Evolutionary conservation across 2,888 invertebrate genomes (phyloP), one percentile per base, ranked within the genome.

Genomic region (Drosophila formosana): DNA sequence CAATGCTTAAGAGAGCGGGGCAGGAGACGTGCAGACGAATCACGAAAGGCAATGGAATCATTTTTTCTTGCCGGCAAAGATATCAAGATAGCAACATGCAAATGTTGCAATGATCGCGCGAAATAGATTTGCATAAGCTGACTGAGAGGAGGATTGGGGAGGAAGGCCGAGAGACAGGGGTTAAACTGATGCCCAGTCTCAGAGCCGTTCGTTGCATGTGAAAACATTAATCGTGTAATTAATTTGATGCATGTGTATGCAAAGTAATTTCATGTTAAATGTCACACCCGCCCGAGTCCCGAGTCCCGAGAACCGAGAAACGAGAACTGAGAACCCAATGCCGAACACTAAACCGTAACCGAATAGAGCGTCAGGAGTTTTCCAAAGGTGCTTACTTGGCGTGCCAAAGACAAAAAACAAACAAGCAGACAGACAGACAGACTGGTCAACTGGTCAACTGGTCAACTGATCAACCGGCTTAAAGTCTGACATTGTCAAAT

Each of bases 221-320:
- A 85, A 86, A 85, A 88, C 92, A 92, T 92, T 92, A 92, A 92
- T 92, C 92, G 92, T 91, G 90, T 92, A 92, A 92, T 92, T 92
- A 92, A 92, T 92, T 92, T 92, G 92, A 92, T 91, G 91, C 91
- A 92, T 92, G 92, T 90, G 91, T 90, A 92, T 92, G 90, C 90
- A 90, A 91, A 90, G 85, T 88, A 88, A 89, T 90, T 91, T 89
- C 90, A 91, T 91, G 90, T 91, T 86, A 88, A 91, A 72, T 91
- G 91, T 90, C 89, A 86, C 80, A 72, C 82, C 76, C 81, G 70
- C 71, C 67, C 71, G 32, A 45, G 2, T 25, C 55, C 18, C 18
- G 18, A n/a, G n/a, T n/a, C n/a, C n/a, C n/a, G 23, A 52, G 41
- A 37, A 43, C 39, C 39, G 45, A 61, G 9, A 3, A 7, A 7